A percentile compares a stretch with the other conserved stretches of the same genome.
These are phyloP conservation scores for Neolamprologus brichardi DNA, from an alignment of 2,113 vertebrate genomes.

Conservation along the genomic window DNA sequence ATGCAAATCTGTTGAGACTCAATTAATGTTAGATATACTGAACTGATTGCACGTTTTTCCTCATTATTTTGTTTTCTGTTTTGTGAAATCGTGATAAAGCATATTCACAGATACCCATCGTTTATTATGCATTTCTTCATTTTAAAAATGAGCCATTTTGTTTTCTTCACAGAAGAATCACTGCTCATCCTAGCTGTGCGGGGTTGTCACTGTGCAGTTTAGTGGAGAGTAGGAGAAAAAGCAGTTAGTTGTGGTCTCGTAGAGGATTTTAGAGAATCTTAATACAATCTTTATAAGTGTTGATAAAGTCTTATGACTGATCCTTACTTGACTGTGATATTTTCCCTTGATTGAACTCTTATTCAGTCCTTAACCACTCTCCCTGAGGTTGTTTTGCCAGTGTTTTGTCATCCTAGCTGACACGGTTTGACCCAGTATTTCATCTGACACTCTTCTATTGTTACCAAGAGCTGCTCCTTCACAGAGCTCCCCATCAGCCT, in stretches of 20 bases:
- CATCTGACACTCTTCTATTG: neutral
- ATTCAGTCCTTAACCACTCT: neutral
- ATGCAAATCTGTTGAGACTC: neutral
- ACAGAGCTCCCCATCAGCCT: neutral
- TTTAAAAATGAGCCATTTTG: neutral
- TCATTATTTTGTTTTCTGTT: neutral
- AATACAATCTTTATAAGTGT: neutral
- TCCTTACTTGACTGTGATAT: neutral
- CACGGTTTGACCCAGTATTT: neutral
- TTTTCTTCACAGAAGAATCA: neutral
- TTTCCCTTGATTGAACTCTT: neutral
- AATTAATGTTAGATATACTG: neutral
- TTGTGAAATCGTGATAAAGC: neutral
- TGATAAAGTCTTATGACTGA: neutral
- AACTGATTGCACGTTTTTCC: neutral
- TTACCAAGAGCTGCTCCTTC: neutral
- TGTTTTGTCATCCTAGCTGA: constrained; percentile 7
- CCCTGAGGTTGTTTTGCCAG: neutral
- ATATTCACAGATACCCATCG: neutral
- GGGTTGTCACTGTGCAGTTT: neutral
- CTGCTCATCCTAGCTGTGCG: neutral
- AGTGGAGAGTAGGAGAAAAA: neutral
- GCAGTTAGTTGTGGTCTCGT: neutral
- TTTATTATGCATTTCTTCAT: neutral
- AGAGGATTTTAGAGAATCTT: neutral